Evolutionary conservation across 2,113 vertebrate species (phyloP).

Genomic region (Stictonetta naevosa): DNA sequence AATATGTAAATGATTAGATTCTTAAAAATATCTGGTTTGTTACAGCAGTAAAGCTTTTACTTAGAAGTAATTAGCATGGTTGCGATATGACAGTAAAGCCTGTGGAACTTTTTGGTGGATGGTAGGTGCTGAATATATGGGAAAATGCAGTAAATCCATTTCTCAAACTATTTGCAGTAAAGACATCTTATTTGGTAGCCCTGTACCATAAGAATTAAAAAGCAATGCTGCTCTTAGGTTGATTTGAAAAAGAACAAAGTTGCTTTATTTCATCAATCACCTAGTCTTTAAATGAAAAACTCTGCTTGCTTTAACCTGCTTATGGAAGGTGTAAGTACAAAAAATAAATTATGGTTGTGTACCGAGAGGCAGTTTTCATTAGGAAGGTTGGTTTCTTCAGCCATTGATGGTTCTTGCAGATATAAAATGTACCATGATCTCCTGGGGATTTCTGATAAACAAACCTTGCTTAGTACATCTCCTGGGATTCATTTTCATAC

Average conservation of each 20-base stretch:
- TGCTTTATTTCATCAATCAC: neutral
- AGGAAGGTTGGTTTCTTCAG: neutral
- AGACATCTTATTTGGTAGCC: neutral
- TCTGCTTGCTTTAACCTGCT: neutral
- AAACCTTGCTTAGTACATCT: neutral
- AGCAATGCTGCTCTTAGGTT: neutral
- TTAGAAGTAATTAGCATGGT: neutral
- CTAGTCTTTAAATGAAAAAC: neutral
- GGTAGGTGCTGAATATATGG: neutral
- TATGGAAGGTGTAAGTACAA: neutral
- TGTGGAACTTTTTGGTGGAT: neutral
- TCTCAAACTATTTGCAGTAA: neutral
- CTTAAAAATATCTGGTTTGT: neutral
- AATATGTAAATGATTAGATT: neutral
- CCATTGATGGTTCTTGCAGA: neutral
- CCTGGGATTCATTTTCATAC: neutral
- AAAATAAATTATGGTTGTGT: neutral
- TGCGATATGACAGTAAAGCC: neutral
- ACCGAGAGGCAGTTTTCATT: neutral
- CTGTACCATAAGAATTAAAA: neutral
- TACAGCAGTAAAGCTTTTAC: neutral
- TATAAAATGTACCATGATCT: neutral
- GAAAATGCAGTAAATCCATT: neutral
- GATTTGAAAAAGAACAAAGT: neutral
- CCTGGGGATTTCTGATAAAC: neutral